These are phyloP conservation scores for Bradypodion ventrale DNA, from an alignment of 2,797 vertebrate species.

Conservation along the genomic window DNA sequence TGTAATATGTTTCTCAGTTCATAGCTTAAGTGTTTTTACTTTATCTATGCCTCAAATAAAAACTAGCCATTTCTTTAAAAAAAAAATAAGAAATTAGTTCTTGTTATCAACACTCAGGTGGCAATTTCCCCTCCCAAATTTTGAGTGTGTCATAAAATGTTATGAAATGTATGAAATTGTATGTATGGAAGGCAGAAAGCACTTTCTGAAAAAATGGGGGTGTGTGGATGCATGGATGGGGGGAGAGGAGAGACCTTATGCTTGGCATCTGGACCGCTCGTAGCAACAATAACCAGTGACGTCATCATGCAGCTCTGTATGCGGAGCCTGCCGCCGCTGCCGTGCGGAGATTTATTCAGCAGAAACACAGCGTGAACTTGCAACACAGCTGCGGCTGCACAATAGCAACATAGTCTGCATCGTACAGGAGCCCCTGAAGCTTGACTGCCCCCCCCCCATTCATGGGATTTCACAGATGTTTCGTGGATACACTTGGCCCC, in stretches of 20 bases:
- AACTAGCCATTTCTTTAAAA: neutral
- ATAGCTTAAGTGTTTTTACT: too few relatives aligned
- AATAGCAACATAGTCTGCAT: neutral
- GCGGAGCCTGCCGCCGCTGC: neutral
- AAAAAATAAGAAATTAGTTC: neutral
- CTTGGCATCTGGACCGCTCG: neutral
- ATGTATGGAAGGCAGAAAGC: neutral
- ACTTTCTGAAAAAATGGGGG: neutral
- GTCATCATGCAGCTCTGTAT: neutral
- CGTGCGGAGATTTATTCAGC: neutral
- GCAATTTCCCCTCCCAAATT: too few relatives aligned
- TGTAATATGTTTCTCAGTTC: neutral
- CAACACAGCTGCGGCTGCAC: conserved; percentile 1
- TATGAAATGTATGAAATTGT: too few relatives aligned
- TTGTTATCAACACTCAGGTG: neutral
- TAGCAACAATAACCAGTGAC: neutral
- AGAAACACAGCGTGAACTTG: accelerated
- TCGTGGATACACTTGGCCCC: neutral
- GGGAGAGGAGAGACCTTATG: neutral
- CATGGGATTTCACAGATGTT: neutral
- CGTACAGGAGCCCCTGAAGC: neutral
- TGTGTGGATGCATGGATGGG: too few relatives aligned
- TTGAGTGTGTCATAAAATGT: too few relatives aligned
- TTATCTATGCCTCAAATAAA: neutral
- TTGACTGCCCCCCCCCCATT: neutral